These are phyloP conservation scores for Bradypodion ventrale DNA, from an alignment of 2,797 vertebrate genomes.

Conservation along the genomic window DNA sequence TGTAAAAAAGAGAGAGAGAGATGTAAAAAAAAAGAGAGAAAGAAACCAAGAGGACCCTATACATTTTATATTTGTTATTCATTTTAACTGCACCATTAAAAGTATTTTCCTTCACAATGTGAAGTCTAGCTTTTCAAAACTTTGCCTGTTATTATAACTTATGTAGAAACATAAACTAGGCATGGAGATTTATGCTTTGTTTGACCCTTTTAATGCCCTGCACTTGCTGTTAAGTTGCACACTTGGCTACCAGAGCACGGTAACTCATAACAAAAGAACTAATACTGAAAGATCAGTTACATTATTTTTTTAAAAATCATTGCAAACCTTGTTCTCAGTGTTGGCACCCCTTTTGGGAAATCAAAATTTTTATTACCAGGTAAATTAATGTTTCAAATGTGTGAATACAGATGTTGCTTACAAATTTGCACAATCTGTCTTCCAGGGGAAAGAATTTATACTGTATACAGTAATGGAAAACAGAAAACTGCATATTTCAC, in stretches of 20 bases:
- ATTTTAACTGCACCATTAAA: constrained; percentile 60
- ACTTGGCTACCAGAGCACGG: constrained; percentile 72
- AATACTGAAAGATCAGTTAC: constrained; percentile 77
- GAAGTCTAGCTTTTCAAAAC: constrained; percentile 65
- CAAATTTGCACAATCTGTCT: constrained; percentile 81
- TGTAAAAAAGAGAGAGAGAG: neutral
- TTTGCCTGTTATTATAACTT: constrained; percentile 76
- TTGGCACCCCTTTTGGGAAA: constrained; percentile 79
- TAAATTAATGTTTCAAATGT: constrained; percentile 81
- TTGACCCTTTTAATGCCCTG: constrained; percentile 79
- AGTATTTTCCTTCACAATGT: constrained; percentile 59
- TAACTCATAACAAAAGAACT: constrained; percentile 78
- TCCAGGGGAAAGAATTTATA: constrained; percentile 78
- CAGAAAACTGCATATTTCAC: constrained; percentile 80
- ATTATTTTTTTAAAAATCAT: constrained; percentile 49
- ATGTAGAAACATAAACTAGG: constrained; percentile 68
- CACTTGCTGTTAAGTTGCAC: constrained; percentile 79
- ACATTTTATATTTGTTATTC: constrained; percentile 44
- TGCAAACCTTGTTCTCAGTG: constrained; percentile 68
- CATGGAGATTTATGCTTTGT: constrained; percentile 77
- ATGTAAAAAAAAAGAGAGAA: neutral
- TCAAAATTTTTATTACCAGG: constrained; percentile 80
- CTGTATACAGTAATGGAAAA: constrained; percentile 81
- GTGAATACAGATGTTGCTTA: constrained; percentile 79
- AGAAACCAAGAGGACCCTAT: neutral